Evolutionary conservation across 2,797 vertebrate species (phyloP).

Genomic region (Lemur catta): DNA sequence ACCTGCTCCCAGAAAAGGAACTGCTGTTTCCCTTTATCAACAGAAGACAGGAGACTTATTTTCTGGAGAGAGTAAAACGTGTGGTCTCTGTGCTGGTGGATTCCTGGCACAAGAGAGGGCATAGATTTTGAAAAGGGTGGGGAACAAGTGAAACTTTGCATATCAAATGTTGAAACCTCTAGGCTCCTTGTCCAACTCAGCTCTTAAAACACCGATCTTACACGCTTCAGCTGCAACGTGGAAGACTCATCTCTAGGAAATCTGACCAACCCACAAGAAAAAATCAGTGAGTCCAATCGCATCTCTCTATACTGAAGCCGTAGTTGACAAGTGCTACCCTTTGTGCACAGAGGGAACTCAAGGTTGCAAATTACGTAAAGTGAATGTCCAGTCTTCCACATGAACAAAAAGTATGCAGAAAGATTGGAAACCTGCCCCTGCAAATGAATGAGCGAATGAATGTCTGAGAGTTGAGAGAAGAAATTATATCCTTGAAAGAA

Average conservation of each 20-base stretch:
- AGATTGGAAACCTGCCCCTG: background rate
- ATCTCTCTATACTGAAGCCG: background rate
- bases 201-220: background rate
- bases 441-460: background rate
- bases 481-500: background rate
- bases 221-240: background rate
- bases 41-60: background rate
- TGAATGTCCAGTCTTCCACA: background rate
- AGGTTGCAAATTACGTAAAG: background rate
- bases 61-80: background rate
- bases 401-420: background rate
- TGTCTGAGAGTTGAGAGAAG: background rate
- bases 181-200: background rate
- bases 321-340: background rate
- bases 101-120: background rate
- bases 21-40: background rate
- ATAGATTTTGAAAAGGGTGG: background rate
- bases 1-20: background rate
- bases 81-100: background rate
- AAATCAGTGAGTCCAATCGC: background rate
- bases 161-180: background rate
- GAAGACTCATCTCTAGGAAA: background rate
- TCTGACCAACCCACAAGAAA: slow-evolving; percentile 1
- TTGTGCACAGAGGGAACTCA: background rate
- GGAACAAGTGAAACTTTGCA: background rate